Evolutionary conservation across 2,888 invertebrate species (phyloP).

Genomic region (Tupiocoris notatus): DNA sequence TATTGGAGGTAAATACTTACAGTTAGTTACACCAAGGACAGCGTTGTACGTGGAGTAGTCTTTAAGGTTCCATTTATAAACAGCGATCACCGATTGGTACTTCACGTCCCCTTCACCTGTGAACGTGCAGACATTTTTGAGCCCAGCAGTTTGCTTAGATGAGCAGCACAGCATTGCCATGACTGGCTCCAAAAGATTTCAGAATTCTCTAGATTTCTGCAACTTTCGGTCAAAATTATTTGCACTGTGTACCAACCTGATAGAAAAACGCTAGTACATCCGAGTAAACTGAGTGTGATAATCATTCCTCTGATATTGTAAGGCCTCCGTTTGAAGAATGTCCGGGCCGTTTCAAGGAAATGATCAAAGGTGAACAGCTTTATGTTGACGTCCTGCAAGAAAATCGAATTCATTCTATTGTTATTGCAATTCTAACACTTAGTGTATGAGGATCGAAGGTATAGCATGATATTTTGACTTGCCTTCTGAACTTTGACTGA

Average conservation of each 20-base stretch:
- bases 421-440: too few species aligned
- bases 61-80: conserved; percentile 7
- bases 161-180: too few species aligned
- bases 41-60: conserved; percentile 19
- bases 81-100: conserved; percentile 7
- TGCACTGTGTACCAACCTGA: background rate
- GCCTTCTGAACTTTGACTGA: background rate
- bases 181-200: too few species aligned
- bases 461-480: too few species aligned
- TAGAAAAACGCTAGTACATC: background rate
- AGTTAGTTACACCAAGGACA: background rate
- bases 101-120: conserved; percentile 17
- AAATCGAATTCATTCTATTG: too few species aligned
- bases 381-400: conserved; percentile 9
- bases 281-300: background rate
- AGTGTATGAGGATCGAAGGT: too few species aligned
- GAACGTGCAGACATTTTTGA: too few species aligned
- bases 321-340: conserved; percentile 2
- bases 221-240: too few species aligned
- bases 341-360: background rate
- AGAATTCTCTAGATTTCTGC: too few species aligned
- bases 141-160: too few species aligned
- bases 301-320: conserved; percentile 13
- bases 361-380: conserved; percentile 19
- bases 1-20: too few species aligned